These are phyloP conservation scores for Holcopasites calliopsidis DNA, from an alignment of 1,140 invertebrate genomes.

Conservation along the genomic window DNA sequence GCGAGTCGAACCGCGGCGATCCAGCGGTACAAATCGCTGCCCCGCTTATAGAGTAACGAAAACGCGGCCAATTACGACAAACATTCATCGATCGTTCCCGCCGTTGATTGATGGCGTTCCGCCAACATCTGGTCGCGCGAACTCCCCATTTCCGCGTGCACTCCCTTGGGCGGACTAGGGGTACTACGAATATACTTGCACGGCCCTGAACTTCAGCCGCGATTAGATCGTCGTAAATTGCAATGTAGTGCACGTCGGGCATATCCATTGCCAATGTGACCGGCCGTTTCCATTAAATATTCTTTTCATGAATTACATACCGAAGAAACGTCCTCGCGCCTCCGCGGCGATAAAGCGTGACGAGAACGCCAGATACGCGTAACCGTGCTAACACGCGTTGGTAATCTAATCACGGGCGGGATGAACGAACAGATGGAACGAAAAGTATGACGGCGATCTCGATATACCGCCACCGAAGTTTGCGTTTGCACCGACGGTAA, in stretches of 20 bases:
- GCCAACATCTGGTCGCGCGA: no score
- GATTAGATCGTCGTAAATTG: conserved; percentile 72
- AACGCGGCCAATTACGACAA: conserved; percentile 2
- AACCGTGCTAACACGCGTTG: conserved; percentile 50
- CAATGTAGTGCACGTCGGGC: conserved; percentile 73
- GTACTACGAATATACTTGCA: conserved; percentile 4
- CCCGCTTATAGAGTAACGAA: not conserved
- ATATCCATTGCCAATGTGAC: conserved; percentile 66
- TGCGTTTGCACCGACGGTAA: no score
- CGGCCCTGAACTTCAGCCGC: conserved; percentile 68
- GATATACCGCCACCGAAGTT: not conserved
- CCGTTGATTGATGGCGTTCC: conserved; percentile 21
- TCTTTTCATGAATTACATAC: conserved; percentile 73
- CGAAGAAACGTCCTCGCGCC: conserved; percentile 65
- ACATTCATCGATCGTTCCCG: conserved; percentile 21
- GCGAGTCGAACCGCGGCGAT: not conserved
- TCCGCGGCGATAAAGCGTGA: conserved; percentile 61
- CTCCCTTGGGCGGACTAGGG: not conserved
- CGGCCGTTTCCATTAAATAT: conserved; percentile 72
- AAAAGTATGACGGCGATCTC: conserved; percentile 38
- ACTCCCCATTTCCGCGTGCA: conserved; percentile 1
- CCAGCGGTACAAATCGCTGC: not conserved
- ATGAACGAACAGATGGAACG: conserved; percentile 44
- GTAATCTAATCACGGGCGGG: conserved; percentile 60
- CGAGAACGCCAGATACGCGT: conserved; percentile 58